Evolutionary conservation across 2,113 vertebrate species (phyloP).

Genomic region (Lichenostomus cassidix): DNA sequence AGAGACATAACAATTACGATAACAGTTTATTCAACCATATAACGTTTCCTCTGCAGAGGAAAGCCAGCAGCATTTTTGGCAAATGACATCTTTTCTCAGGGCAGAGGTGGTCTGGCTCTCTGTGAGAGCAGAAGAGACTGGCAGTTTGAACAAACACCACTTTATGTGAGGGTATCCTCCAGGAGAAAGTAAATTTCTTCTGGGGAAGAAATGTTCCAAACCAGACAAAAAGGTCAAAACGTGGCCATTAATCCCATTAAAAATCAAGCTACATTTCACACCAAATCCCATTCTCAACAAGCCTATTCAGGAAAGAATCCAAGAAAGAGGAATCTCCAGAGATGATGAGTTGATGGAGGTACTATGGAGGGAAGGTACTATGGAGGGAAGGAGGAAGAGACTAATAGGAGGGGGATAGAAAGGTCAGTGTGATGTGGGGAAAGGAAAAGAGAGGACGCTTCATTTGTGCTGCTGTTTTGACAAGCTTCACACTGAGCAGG

Average conservation of each 20-base stretch:
- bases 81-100: background rate
- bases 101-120: background rate
- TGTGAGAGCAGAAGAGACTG: background rate
- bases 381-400: background rate
- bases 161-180: background rate
- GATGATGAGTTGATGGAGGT: too few relatives aligned
- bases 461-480: background rate
- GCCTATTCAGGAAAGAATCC: background rate
- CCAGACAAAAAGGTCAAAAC: background rate
- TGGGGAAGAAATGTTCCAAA: background rate
- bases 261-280: background rate
- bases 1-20: background rate
- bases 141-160: background rate
- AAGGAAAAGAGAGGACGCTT: background rate
- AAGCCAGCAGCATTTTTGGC: background rate
- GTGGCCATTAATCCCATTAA: background rate
- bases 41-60: background rate
- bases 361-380: background rate
- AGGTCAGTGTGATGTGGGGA: background rate
- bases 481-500: background rate
- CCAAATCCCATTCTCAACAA: background rate
- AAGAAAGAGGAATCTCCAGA: background rate
- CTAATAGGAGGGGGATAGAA: background rate
- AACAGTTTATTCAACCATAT: background rate
- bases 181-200: background rate